phyloP scores from a whole-genome alignment of 2,797 vertebrate genomes.

The Fistularia commersonii region DNA sequence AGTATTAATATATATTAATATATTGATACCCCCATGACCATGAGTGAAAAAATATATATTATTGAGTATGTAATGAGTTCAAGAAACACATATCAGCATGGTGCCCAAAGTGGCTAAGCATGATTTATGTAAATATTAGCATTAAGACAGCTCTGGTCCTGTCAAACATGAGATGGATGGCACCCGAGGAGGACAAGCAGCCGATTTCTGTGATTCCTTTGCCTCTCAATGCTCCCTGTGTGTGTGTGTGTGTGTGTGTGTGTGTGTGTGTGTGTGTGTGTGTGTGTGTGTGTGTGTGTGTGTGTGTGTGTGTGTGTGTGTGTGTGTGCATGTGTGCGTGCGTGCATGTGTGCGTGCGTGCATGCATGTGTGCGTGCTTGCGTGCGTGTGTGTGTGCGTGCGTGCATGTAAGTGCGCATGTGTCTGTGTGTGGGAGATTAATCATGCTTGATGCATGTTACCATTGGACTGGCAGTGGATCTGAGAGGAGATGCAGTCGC shows the following conservation, averaged over 20 bases:
- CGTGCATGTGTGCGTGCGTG: too few relatives aligned
- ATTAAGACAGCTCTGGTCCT: conserved; percentile 72
- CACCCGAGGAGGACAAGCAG: conserved; percentile 67
- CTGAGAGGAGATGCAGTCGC: conserved; percentile 70
- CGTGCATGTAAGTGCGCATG: too few relatives aligned
- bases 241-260: conserved; percentile 13
- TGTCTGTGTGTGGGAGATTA: conserved; percentile 74
- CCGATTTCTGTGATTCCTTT: conserved; percentile 79
- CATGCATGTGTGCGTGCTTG: too few relatives aligned
- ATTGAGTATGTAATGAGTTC: too few relatives aligned
- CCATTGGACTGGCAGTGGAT: conserved; percentile 67
- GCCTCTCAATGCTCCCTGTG: conserved; percentile 18
- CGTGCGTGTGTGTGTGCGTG: too few relatives aligned
- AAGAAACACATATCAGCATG: conserved; percentile 62
- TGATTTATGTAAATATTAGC: conserved; percentile 80
- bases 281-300: conserved; percentile 77
- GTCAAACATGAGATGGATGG: conserved; percentile 73
- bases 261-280: conserved; percentile 20
- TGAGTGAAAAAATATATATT: too few relatives aligned
- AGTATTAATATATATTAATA: too few relatives aligned
- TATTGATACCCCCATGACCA: too few relatives aligned
- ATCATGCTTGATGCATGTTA: conserved; percentile 77
- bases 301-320: too few relatives aligned
- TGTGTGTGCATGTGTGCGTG: too few relatives aligned
- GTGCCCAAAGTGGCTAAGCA: conserved; percentile 72